Evolutionary conservation across 2,113 vertebrate species (phyloP).

Genomic region (Microcebus murinus): DNA sequence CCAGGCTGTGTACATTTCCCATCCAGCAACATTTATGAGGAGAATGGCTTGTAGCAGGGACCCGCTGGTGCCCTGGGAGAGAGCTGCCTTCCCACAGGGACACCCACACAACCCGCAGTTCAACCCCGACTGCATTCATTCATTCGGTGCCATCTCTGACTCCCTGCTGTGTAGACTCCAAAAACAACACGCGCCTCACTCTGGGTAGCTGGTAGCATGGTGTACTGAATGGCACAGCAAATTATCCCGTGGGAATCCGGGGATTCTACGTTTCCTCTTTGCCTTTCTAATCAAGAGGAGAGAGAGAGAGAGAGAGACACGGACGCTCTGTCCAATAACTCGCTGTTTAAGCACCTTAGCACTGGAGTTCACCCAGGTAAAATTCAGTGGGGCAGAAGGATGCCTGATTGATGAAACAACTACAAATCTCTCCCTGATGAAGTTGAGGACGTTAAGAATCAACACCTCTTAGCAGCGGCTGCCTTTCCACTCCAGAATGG

Average conservation of each 20-base stretch:
- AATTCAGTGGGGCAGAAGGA: too few relatives aligned
- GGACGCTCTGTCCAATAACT: neutral
- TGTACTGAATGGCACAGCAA: neutral
- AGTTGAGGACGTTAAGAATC: neutral
- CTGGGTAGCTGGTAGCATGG: too few relatives aligned
- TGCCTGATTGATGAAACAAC: neutral
- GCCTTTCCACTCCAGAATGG: neutral
- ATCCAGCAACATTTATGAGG: constrained; percentile 58
- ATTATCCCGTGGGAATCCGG: neutral
- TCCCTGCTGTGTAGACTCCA: neutral
- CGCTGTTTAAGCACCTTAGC: neutral
- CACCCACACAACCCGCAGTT: neutral
- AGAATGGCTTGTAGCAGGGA: constrained; percentile 63
- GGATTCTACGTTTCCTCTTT: neutral
- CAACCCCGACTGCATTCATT: neutral
- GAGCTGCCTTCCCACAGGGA: neutral
- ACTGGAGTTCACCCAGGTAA: neutral
- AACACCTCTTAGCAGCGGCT: neutral
- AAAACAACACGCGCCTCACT: too few relatives aligned
- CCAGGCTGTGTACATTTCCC: constrained; percentile 60
- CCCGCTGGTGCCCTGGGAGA: neutral
- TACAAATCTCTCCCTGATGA: neutral
- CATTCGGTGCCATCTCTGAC: neutral
- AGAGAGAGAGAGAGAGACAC: neutral
- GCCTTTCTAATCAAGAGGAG: neutral